A percentile compares a stretch with the other conserved stretches of the same genome.
phyloP scores from a whole-genome alignment of 2,797 vertebrate genomes.

The Falco biarmicus region DNA sequence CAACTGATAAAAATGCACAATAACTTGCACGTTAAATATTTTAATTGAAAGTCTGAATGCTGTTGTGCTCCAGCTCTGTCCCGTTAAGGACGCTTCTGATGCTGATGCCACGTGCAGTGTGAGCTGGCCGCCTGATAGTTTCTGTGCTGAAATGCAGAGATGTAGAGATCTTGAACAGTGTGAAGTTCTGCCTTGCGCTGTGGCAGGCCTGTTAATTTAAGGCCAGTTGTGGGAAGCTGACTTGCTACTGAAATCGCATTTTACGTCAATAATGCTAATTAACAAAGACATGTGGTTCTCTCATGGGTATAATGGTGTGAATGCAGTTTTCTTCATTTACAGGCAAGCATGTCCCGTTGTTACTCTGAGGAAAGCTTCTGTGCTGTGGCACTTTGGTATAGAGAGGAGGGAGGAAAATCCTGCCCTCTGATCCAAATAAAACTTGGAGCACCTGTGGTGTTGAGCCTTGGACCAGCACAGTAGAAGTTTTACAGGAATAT shows the following conservation, averaged over 20 bases:
- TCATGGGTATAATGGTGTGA: not conserved
- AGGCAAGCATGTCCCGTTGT: rapidly evolving
- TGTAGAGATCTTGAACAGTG: not conserved
- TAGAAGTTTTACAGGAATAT: not conserved
- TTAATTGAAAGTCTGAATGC: not conserved
- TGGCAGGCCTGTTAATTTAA: not conserved
- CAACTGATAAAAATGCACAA: not conserved
- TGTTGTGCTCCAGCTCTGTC: not conserved
- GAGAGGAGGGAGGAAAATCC: not conserved
- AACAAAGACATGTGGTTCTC: not conserved
- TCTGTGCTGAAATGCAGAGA: not conserved
- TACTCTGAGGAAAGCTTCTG: not conserved
- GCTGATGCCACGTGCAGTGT: rapidly evolving
- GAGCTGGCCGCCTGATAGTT: not conserved
- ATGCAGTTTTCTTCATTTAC: not conserved
- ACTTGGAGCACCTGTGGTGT: not conserved
- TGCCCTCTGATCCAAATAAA: not conserved
- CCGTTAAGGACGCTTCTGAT: not conserved
- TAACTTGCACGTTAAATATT: not conserved
- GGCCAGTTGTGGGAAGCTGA: not conserved
- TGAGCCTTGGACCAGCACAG: not conserved
- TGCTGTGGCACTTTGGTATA: not conserved
- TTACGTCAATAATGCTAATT: not conserved
- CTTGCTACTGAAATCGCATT: not conserved
- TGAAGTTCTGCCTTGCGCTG: not conserved